These are phyloP conservation scores for Drosophila neocordata DNA, from an alignment of 1,140 invertebrate genomes.

Conservation along the genomic window DNA sequence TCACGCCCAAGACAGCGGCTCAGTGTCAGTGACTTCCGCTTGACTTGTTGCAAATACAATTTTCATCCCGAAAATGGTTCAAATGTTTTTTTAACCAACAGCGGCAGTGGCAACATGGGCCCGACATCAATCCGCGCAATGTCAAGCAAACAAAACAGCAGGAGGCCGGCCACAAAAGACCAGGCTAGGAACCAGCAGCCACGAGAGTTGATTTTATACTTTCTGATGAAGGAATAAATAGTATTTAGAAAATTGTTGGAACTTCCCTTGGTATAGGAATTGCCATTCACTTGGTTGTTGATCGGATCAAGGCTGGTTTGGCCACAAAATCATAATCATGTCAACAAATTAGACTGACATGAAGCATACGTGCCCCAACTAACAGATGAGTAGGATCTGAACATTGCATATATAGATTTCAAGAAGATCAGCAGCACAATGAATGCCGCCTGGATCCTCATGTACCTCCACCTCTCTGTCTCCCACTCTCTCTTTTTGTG, in stretches of 20 bases:
- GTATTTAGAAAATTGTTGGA: not conserved
- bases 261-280: conserved; percentile 15
- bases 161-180: conserved; percentile 51
- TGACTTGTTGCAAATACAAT: conserved; percentile 34
- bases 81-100: conserved; percentile 43
- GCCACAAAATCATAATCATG: conserved; percentile 78
- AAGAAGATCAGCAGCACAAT: conserved; percentile 23
- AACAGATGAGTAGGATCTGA: conserved; percentile 74
- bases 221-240: not conserved
- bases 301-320: conserved; percentile 49
- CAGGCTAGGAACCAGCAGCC: not conserved
- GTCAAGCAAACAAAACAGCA: conserved; percentile 65
- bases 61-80: conserved; percentile 57
- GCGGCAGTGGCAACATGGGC: conserved; percentile 39
- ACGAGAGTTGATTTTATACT: not conserved
- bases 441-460: conserved; percentile 10
- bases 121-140: conserved; percentile 58
- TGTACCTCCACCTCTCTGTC: not conserved
- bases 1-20: conserved; percentile 69
- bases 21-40: conserved; percentile 56
- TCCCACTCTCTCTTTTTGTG: too few species aligned
- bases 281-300: conserved; percentile 65
- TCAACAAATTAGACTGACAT: conserved; percentile 80
- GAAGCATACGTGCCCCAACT: conserved; percentile 74
- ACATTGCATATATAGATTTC: conserved; percentile 8